Evolutionary conservation across 1,140 invertebrate species (phyloP).

Genomic region (Rhopalosiphum padi): DNA sequence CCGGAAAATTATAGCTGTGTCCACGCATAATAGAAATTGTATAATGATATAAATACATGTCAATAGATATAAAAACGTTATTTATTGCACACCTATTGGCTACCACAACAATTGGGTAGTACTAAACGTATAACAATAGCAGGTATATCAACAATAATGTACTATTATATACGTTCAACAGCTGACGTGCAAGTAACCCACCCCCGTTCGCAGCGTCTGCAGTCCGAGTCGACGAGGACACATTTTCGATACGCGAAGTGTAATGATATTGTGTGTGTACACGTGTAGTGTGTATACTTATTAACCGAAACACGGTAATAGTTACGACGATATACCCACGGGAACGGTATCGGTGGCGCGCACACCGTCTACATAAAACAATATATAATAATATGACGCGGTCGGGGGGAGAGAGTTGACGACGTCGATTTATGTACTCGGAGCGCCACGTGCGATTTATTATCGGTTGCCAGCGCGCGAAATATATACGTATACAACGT

Average conservation of each 20-base stretch:
- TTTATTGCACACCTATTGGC: background rate
- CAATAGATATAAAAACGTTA: background rate
- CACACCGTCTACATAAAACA: background rate
- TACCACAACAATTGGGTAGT: background rate
- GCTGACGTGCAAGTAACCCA: background rate
- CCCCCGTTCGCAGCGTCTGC: too few species aligned
- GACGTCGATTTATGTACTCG: background rate
- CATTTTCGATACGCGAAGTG: background rate
- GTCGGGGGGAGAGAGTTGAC: background rate
- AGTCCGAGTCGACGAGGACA: background rate
- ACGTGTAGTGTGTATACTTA: background rate
- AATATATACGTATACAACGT: too few species aligned
- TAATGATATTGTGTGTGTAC: background rate
- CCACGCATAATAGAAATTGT: background rate
- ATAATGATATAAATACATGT: background rate
- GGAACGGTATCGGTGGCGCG: background rate
- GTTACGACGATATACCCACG: background rate
- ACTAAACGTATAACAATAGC: too few species aligned
- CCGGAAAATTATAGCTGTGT: background rate
- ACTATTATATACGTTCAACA: background rate
- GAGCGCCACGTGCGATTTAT: constrained; percentile 36
- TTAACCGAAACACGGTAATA: background rate
- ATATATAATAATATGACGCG: background rate
- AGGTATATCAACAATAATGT: too few species aligned
- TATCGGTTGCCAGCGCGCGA: background rate